A percentile compares a stretch with the other conserved stretches of the same genome.
Conservation (phyloP, 2,888 invertebrate genomes). For the Pachliopta kotzebuea region DNA sequence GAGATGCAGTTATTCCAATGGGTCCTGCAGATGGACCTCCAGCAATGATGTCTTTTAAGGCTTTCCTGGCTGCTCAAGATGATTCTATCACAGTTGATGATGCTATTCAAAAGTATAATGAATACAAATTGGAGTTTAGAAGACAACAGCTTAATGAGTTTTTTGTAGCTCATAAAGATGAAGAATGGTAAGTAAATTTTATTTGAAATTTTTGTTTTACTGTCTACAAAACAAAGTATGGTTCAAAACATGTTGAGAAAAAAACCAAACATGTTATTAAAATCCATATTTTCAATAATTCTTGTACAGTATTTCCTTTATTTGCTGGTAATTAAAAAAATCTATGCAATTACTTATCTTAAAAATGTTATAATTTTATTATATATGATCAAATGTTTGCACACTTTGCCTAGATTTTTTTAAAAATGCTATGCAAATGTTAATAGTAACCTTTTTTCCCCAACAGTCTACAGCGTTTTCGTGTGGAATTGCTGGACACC, state of each 20-base stretch:
- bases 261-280: not conserved
- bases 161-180: conserved; percentile 99
- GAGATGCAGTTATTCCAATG: conserved; percentile 76
- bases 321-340: conserved; percentile 71
- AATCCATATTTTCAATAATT: not conserved
- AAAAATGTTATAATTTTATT: conserved; percentile 11
- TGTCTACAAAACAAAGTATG: conserved; percentile 3
- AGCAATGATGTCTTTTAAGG: conserved; percentile 98
- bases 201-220: conserved; percentile 19
- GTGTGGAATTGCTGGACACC: conserved; percentile 74
- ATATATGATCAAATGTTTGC: conserved; percentile 9
- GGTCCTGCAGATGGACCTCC: conserved; percentile 87
- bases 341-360: conserved; percentile 56
- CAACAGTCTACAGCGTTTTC: conserved; percentile 80
- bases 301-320: conserved; percentile 36
- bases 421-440: conserved; percentile 65
- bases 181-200: conserved; percentile 95
- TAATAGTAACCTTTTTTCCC: conserved; percentile 77
- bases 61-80: conserved; percentile 97
- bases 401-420: conserved; percentile 69
- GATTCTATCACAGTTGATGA: conserved; percentile 98
- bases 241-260: not conserved
- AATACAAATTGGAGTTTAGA: conserved; percentile 98
- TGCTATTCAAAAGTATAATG: conserved; percentile 97
- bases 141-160: conserved; percentile 98